These are phyloP conservation scores for Microcebus jonahi DNA, from an alignment of 2,113 vertebrate species.

Conservation along the genomic window DNA sequence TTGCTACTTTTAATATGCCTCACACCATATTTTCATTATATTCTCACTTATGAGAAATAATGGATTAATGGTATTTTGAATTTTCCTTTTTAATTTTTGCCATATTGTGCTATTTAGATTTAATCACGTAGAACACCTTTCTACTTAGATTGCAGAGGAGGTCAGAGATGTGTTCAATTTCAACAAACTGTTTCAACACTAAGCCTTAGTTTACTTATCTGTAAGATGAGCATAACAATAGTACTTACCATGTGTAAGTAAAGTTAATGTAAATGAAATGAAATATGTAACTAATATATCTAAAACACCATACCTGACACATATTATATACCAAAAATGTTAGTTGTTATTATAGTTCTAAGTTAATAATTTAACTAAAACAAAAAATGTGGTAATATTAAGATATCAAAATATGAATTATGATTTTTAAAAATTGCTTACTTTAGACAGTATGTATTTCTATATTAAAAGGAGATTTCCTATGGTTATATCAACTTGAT, in stretches of 20 bases:
- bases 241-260: background rate
- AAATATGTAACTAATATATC: background rate
- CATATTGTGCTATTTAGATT: background rate
- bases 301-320: background rate
- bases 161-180: background rate
- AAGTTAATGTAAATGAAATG: background rate
- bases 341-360: background rate
- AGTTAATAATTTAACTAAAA: background rate
- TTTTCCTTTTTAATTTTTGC: background rate
- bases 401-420: background rate
- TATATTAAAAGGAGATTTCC: conserved; percentile 12
- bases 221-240: background rate
- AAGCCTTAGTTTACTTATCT: background rate
- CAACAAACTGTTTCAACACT: background rate
- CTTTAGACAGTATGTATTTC: background rate
- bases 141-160: background rate
- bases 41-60: conserved; percentile 29
- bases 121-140: background rate
- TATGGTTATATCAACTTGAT: background rate
- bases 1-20: background rate
- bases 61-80: background rate
- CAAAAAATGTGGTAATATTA: background rate
- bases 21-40: background rate
- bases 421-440: background rate
- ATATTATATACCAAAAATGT: background rate